Conservation (phyloP, 1,140 invertebrate genomes). For the Ephestia elutella region DNA sequence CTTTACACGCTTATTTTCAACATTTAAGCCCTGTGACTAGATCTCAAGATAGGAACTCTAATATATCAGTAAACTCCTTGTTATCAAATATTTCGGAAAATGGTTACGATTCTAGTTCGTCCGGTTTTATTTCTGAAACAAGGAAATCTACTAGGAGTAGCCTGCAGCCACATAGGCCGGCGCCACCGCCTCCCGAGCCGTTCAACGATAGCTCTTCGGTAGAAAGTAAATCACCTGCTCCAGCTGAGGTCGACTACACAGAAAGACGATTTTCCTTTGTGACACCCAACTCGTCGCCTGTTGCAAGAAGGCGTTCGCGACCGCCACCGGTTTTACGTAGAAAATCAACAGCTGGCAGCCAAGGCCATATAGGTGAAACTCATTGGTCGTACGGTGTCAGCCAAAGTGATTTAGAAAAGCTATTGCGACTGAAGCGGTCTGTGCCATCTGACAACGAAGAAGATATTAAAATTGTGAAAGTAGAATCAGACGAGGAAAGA, state of each 20-base stretch:
- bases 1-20: slow-evolving; percentile 54
- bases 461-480: slow-evolving; percentile 25
- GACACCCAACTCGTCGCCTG: slow-evolving; percentile 54
- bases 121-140: slow-evolving; percentile 59
- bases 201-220: slow-evolving; percentile 50
- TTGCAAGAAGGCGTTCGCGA: slow-evolving; percentile 46
- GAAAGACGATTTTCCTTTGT: slow-evolving; percentile 50
- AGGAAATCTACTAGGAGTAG: slow-evolving; percentile 41
- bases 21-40: slow-evolving; percentile 46
- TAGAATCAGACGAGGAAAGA: background rate
- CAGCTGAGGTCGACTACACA: slow-evolving; percentile 29
- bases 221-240: slow-evolving; percentile 42
- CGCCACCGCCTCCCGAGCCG: slow-evolving; percentile 57
- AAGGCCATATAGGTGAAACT: slow-evolving; percentile 47
- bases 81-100: slow-evolving; percentile 63
- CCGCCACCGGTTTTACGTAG: slow-evolving; percentile 63
- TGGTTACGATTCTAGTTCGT: slow-evolving; percentile 62
- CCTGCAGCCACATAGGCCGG: slow-evolving; percentile 50
- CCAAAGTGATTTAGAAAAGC: slow-evolving; percentile 63
- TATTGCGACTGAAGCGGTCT: slow-evolving; percentile 59
- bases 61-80: slow-evolving; percentile 66
- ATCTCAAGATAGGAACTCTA: slow-evolving; percentile 62
- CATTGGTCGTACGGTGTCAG: slow-evolving; percentile 68
- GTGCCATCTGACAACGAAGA: slow-evolving; percentile 60
- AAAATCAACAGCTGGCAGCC: slow-evolving; percentile 50